phyloP scores from a whole-genome alignment of 2,888 invertebrate species.

The Parasteatoda lunata region DNA sequence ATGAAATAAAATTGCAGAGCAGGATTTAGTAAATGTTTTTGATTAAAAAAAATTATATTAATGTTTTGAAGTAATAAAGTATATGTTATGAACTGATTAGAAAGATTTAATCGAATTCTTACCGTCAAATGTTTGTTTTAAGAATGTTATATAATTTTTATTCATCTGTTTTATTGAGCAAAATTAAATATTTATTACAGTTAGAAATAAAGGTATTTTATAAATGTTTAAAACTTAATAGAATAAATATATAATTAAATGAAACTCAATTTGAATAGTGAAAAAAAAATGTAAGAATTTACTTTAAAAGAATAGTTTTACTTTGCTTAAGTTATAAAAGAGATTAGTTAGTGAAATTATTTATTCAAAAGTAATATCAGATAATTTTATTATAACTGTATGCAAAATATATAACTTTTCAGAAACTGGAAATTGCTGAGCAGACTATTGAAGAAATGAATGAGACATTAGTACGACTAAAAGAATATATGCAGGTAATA shows the following conservation, averaged over 20 bases:
- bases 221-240: not conserved
- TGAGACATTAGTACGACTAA: constrained; percentile 42
- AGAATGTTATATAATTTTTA: too few species aligned
- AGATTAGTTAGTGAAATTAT: too few species aligned
- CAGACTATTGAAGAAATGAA: constrained; percentile 66
- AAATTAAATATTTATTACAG: too few species aligned
- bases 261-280: not conserved
- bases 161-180: too few species aligned
- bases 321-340: not conserved
- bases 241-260: not conserved
- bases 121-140: too few species aligned
- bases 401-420: not conserved
- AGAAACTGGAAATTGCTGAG: constrained; percentile 64
- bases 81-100: too few species aligned
- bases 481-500: constrained; percentile 63
- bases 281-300: not conserved
- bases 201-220: not conserved
- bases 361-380: too few species aligned
- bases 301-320: not conserved
- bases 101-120: too few species aligned
- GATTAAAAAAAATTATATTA: too few species aligned
- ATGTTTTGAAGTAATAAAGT: too few species aligned
- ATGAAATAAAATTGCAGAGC: not conserved
- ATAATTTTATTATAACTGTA: too few species aligned
- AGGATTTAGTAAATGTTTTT: too few species aligned